Conservation (phyloP, 2,797 vertebrate species). For the Thripadectes ignobilis region DNA sequence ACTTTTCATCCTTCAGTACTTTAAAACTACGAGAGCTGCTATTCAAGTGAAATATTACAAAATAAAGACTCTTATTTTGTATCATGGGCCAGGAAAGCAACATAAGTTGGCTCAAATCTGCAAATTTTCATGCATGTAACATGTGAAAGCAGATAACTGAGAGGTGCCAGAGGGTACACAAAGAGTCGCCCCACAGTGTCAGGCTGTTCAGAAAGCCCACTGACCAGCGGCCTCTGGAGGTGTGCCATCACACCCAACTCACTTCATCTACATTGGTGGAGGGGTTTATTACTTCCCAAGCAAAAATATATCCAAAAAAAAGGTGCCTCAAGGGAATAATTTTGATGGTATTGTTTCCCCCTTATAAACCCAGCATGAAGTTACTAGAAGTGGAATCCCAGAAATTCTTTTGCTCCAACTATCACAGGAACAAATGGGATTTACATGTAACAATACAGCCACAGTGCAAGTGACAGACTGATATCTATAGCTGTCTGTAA, state of each 20-base stretch:
- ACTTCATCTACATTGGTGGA: background rate
- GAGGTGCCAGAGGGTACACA: background rate
- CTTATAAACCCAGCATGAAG: background rate
- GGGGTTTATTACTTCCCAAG: background rate
- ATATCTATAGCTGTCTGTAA: background rate
- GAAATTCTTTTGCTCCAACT: background rate
- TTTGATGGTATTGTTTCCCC: background rate
- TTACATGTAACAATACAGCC: background rate
- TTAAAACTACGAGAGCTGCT: background rate
- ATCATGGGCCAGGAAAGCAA: background rate
- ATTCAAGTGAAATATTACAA: background rate
- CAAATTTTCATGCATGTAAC: background rate
- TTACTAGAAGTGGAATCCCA: background rate
- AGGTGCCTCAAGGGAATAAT: background rate
- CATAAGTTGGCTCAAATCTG: background rate
- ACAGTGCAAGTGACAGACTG: background rate
- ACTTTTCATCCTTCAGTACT: slow-evolving; percentile 2
- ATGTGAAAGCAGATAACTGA: background rate
- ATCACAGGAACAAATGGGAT: background rate
- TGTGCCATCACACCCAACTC: background rate
- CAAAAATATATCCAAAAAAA: background rate
- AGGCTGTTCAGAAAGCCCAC: background rate
- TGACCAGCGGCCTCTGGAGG: background rate
- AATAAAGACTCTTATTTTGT: background rate
- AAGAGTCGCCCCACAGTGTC: rapidly evolving